Percentiles rank a stretch among this genome's conserved stretches.
Evolutionary conservation across 2,113 vertebrate species (phyloP).

Genomic region (Collichthys lucidus): DNA sequence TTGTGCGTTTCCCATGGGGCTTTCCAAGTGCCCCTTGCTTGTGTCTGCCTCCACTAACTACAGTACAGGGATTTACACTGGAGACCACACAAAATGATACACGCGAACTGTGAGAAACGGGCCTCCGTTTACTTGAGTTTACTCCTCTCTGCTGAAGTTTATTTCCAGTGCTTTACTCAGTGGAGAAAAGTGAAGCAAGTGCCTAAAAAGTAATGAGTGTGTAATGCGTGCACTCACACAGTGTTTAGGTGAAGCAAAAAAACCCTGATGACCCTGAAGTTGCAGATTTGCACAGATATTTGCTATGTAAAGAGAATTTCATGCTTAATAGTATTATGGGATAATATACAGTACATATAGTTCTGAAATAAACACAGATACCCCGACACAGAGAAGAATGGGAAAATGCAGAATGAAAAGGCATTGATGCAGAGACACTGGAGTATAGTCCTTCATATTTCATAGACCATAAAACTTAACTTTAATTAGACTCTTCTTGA

Average conservation of each 20-base stretch:
- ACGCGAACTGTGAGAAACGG: background rate
- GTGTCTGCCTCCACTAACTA: constrained; percentile 6
- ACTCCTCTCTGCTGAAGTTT: background rate
- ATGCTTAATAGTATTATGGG: background rate
- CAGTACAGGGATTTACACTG: background rate
- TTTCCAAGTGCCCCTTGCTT: background rate
- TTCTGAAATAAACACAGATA: background rate
- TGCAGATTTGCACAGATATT: background rate
- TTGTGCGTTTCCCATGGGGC: background rate
- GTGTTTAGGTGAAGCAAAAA: too few species aligned
- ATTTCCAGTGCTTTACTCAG: background rate
- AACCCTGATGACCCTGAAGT: background rate
- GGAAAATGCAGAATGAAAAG: background rate
- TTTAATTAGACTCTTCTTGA: background rate
- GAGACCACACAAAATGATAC: constrained; percentile 6
- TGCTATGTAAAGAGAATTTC: background rate
- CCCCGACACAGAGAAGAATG: background rate
- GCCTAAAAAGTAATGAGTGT: background rate
- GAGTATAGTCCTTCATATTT: background rate
- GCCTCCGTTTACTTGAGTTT: background rate
- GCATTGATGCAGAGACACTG: background rate
- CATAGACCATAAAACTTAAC: background rate
- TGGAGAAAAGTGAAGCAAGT: background rate
- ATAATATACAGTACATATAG: background rate
- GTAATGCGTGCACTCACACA: background rate